phyloP scores from a whole-genome alignment of 2,888 invertebrate genomes.

The Euplagia quadripunctaria region DNA sequence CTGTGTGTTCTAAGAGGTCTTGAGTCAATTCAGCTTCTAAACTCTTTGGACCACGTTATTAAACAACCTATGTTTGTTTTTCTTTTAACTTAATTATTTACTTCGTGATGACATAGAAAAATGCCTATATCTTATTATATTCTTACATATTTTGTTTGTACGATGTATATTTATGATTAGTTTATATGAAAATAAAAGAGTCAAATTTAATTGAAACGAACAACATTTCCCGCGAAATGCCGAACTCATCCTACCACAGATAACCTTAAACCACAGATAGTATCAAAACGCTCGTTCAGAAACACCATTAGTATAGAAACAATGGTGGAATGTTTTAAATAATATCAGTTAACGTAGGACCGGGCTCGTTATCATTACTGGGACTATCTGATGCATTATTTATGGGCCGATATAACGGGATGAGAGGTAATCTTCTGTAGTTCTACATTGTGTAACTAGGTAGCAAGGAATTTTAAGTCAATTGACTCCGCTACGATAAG shows the following conservation, averaged over 20 bases:
- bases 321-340: slow-evolving; percentile 61
- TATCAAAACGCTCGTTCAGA: slow-evolving; percentile 28
- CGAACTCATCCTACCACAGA: slow-evolving; percentile 20
- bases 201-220: slow-evolving; percentile 43
- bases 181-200: neutral
- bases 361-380: slow-evolving; percentile 70
- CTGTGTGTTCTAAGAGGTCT: neutral
- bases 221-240: slow-evolving; percentile 21
- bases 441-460: slow-evolving; percentile 24
- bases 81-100: no score
- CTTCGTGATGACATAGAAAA: no score
- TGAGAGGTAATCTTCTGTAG: slow-evolving; percentile 30
- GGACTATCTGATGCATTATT: slow-evolving; percentile 67
- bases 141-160: no score
- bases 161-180: neutral
- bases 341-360: slow-evolving; percentile 69
- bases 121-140: no score
- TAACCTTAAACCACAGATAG: slow-evolving; percentile 26
- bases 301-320: slow-evolving; percentile 58
- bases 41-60: neutral
- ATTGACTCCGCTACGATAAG: neutral
- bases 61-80: no score
- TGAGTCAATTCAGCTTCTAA: neutral
- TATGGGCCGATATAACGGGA: slow-evolving; percentile 72
- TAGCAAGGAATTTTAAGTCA: slow-evolving; percentile 13